Evolutionary conservation across 2,888 invertebrate species (phyloP).

Genomic region (Lasioglossum villosulum): DNA sequence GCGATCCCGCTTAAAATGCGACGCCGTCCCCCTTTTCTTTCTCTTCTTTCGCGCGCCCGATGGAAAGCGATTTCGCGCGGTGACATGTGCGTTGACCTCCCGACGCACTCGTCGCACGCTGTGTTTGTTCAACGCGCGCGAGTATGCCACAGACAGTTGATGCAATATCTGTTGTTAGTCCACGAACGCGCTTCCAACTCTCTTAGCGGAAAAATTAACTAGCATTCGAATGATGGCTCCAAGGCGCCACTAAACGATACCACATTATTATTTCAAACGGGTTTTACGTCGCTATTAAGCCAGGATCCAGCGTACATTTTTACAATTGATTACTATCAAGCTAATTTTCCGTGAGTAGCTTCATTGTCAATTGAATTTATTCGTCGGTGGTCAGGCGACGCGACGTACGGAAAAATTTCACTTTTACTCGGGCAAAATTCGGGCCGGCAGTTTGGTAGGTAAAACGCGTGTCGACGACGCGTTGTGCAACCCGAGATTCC

Average conservation of each 20-base stretch:
- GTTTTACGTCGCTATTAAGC: too few species aligned
- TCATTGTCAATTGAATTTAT: slow-evolving; percentile 1
- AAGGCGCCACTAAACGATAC: too few species aligned
- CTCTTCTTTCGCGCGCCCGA: neutral
- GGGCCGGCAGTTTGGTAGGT: neutral
- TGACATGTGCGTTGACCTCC: slow-evolving; percentile 30
- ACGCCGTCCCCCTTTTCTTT: slow-evolving; percentile 4
- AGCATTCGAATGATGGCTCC: too few species aligned
- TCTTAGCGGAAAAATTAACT: too few species aligned
- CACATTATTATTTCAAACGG: too few species aligned
- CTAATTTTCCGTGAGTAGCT: too few species aligned
- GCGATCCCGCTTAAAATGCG: slow-evolving; percentile 46
- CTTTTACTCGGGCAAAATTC: slow-evolving; percentile 49
- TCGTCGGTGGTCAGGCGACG: neutral
- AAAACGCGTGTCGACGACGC: neutral
- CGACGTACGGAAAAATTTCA: slow-evolving; percentile 34
- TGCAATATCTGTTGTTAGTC: neutral
- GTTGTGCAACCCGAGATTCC: slow-evolving; percentile 26
- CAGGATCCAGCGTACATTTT: too few species aligned
- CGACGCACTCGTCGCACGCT: neutral
- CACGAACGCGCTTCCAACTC: too few species aligned
- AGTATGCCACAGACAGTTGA: neutral
- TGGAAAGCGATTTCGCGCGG: slow-evolving; percentile 50
- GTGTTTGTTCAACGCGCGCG: neutral
- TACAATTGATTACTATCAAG: too few species aligned